Percentiles rank a stretch among this genome's conserved stretches.
These are phyloP conservation scores for Leptobrachium ailaonicum DNA, from an alignment of 2,113 vertebrate species.

Conservation along the genomic window DNA sequence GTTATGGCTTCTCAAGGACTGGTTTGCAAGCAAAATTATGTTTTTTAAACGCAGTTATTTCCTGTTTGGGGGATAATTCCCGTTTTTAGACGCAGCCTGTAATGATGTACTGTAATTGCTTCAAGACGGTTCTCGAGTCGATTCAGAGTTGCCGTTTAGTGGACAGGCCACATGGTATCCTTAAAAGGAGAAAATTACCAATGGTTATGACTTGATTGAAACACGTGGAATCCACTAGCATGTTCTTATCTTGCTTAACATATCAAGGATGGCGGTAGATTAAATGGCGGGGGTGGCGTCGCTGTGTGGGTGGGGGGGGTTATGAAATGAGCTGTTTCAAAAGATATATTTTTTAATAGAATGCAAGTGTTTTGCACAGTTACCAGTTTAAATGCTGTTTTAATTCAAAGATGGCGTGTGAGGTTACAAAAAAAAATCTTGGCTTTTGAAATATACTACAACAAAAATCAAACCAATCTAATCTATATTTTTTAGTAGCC, in stretches of 20 bases:
- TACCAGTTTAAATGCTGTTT: constrained; percentile 57
- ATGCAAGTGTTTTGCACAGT: constrained; percentile 78
- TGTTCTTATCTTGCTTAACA: constrained; percentile 29
- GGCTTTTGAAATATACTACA: constrained; percentile 74
- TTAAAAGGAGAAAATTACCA: constrained; percentile 31
- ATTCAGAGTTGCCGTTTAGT: too few species aligned
- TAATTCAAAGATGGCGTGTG: constrained; percentile 64
- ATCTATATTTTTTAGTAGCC: constrained; percentile 18
- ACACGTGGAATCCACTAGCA: constrained; percentile 14
- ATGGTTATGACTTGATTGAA: constrained; percentile 3
- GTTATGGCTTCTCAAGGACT: too few species aligned
- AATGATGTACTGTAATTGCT: too few species aligned
- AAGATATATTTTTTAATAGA: constrained; percentile 67
- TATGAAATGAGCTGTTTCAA: constrained; percentile 10
- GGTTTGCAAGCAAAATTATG: too few species aligned
- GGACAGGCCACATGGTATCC: background rate
- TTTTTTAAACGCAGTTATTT: too few species aligned
- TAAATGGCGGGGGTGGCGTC: background rate
- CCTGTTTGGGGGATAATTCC: too few species aligned
- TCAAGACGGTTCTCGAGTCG: too few species aligned
- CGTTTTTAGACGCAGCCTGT: too few species aligned
- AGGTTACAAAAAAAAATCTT: constrained; percentile 70
- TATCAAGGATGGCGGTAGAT: constrained; percentile 13
- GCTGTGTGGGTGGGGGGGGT: background rate
- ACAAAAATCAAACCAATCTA: background rate